These are phyloP conservation scores for Perdita meconis DNA, from an alignment of 2,888 invertebrate genomes.

Conservation along the genomic window DNA sequence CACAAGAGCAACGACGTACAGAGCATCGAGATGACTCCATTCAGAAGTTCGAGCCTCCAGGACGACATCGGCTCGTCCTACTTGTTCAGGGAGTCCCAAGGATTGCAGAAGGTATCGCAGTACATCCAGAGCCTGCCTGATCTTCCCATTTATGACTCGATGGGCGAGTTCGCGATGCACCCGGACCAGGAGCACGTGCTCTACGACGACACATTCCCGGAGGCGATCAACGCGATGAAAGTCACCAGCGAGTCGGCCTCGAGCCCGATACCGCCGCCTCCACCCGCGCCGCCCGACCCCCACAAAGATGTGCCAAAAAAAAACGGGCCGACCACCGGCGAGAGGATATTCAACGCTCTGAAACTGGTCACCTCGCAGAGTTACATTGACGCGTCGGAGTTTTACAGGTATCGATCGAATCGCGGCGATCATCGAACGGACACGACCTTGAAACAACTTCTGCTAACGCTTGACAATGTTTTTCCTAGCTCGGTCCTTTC, in stretches of 20 bases:
- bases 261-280: conserved; percentile 77
- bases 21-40: conserved; percentile 77
- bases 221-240: conserved; percentile 61
- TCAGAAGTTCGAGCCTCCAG: conserved; percentile 64
- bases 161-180: conserved; percentile 57
- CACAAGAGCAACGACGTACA: conserved; percentile 64
- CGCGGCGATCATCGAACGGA: not conserved
- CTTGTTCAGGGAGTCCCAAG: conserved; percentile 64
- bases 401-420: conserved; percentile 81
- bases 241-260: conserved; percentile 60
- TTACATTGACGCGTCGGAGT: conserved; percentile 82
- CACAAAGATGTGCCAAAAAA: conserved; percentile 65
- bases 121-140: conserved; percentile 82
- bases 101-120: conserved; percentile 78
- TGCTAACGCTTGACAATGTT: too few species aligned
- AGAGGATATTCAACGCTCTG: conserved; percentile 81
- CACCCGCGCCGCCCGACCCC: conserved; percentile 80
- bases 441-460: too few species aligned
- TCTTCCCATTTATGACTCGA: conserved; percentile 69
- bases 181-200: conserved; percentile 50
- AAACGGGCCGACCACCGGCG: conserved; percentile 79
- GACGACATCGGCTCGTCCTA: conserved; percentile 61
- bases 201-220: conserved; percentile 60
- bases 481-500: conserved; percentile 77
- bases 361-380: conserved; percentile 81